Evolutionary conservation across 53 echinoderm and acorn worm species (phyloP), one percentile per base, ranked within the genome.

Genomic region (Patiria pectinifera): DNA sequence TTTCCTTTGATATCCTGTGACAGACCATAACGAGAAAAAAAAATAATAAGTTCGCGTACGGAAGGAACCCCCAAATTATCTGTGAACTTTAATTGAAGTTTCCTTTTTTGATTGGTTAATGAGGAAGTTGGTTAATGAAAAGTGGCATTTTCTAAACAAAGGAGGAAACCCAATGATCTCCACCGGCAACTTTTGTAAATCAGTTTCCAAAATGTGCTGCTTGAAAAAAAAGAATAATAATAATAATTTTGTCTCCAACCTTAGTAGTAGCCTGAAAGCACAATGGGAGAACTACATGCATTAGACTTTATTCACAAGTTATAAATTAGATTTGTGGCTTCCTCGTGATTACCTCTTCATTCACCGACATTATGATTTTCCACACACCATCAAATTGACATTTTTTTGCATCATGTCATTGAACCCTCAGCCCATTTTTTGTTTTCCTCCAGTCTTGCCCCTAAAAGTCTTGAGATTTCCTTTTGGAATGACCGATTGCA

Each of bases 121-220:
- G 21, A 53, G 87, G 78, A 87, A 87, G 78, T 87, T 76, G 11
- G 78, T 61, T 76, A 87, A 87, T 87, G 44, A 61, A 13, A 26
- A 61, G 19, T 78, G 61, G 87, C 77, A 59, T 59, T 15, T 43
- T 19, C 43, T 45, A 24, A 71, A 71, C 11, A 84, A 63, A 66
- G 2, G n/a, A 82, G 48, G 82, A 8, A 18, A 82, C 53, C 4
- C 23, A n/a, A 5, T n/a, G 19, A n/a, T 71, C 23, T 4, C 13
- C 71, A 71, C 19, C 21, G 23, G 19, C 71, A 71, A 71, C 11
- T 23, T 71, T 19, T 71, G 71, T 19, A 10, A 12, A 71, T 71
- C 53, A 53, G 53, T 53, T 53, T 53, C 8, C 5, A 53, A 53
- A 53, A 71, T 25, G 77, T 77, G 23, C 1, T 11, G 43, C 26